Base-by-base conservation (phyloP, 1,140 invertebrate species). In the Neodiprion lecontei region DNA sequence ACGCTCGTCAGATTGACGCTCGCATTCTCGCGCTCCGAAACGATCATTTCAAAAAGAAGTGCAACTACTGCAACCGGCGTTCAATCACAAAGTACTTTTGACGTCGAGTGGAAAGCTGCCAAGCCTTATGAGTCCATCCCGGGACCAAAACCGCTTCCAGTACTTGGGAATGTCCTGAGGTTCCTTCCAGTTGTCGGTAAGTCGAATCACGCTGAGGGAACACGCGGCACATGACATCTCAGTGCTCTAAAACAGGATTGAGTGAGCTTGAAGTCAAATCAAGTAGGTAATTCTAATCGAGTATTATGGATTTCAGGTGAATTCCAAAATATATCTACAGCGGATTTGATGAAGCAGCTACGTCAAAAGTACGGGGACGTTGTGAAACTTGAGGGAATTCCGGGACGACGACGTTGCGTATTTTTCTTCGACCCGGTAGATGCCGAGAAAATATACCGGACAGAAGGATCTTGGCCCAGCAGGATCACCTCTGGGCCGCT, bases 151-250 rank as follows among this genome's bases (percentile, higher is more conserved):
- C 80, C 86, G 8, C 70, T 89, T 40, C 88, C 88, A 7, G 72
- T 90, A 1, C 74, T 90, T 28, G 88, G 88, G 48, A 90, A 89
- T 74, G 79, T 83, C n/a, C 87, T 87, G 78, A 78, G 85, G 77
- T 89, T 89, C 72, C 75, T 89, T 14, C 92, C 83, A 23, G 78
- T 91, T 69, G 91, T 93, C 78, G 92, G 92, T 93, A 89, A 87
- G 53, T 61, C 53, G 11, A 21, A 21, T 21, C 17, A 0, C 17
- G 17, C 17, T 21, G 17, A 21, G 17, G 11, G 53, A 61, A 61
- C 7, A 61, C 11, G 11, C n/a, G 11, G 11, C 1, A 61, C 53
- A 61, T 61, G 28, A 40, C 28, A 40, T 40, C 5, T 5, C 1
- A 40, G 28, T 40, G 1, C 28, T 40, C 28, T 1, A 40, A 40